A percentile compares a stretch with the other conserved stretches of the same genome.
Conservation (phyloP, 2,113 vertebrate species). For the Numida meleagris region DNA sequence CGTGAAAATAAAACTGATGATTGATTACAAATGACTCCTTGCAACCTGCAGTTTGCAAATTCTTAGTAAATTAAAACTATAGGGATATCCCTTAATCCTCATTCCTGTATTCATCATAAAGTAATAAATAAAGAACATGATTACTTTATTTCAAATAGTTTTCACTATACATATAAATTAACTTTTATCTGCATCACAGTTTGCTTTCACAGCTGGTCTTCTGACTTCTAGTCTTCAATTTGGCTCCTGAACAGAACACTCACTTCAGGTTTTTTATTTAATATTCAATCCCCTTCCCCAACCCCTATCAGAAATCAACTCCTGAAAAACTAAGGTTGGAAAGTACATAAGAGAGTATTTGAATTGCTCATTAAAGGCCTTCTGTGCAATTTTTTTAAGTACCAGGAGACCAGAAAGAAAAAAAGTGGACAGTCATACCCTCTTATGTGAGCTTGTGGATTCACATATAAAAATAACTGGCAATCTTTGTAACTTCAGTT, state of each 20-base stretch:
- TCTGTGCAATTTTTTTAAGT: neutral
- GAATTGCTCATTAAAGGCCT: neutral
- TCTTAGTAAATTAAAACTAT: neutral
- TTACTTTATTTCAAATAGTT: neutral
- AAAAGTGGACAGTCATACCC: neutral
- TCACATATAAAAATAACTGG: neutral
- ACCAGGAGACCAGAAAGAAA: neutral
- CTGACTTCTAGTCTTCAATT: neutral
- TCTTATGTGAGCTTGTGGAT: neutral
- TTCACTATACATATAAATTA: neutral
- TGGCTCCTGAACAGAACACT: neutral
- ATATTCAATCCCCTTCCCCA: neutral
- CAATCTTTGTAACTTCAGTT: neutral
- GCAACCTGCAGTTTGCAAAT: neutral
- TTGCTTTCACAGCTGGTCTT: neutral
- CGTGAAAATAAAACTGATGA: neutral
- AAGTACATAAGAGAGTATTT: neutral
- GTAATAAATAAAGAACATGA: neutral
- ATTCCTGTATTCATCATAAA: neutral
- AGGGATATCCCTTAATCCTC: neutral
- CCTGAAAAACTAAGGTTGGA: neutral
- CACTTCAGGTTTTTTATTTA: neutral
- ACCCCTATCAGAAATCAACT: neutral
- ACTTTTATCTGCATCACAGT: neutral
- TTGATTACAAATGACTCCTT: neutral